Evolutionary conservation across 1,140 invertebrate genomes (phyloP).

Genomic region (Drosophila paulistorum): DNA sequence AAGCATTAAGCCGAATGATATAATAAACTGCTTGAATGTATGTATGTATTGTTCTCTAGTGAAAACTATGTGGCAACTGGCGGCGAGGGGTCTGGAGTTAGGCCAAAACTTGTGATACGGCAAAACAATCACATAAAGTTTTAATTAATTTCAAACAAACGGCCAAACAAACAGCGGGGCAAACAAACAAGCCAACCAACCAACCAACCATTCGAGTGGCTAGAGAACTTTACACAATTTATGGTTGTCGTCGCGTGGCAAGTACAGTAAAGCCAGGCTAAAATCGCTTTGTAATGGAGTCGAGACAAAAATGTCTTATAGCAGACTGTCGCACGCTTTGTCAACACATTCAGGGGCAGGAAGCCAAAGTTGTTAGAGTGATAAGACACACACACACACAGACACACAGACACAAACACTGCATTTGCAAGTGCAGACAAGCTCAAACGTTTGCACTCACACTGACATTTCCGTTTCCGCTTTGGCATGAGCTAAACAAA

Average conservation of each 20-base stretch:
- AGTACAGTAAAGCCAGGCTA: constrained; percentile 36
- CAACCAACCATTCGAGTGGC: constrained; percentile 28
- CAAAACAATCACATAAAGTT: constrained; percentile 77
- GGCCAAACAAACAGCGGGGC: constrained; percentile 56
- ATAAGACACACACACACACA: constrained; percentile 12
- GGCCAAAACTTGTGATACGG: constrained; percentile 47
- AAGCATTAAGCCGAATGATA: constrained; percentile 1
- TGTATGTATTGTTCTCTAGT: constrained; percentile 6
- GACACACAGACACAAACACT: no score
- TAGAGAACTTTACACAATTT: constrained; percentile 63
- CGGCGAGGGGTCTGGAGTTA: background rate
- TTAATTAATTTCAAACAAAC: constrained; percentile 79
- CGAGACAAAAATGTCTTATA: constrained; percentile 11
- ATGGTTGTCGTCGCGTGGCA: constrained; percentile 33
- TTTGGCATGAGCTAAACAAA: constrained; percentile 21
- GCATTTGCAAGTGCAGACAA: constrained; percentile 1
- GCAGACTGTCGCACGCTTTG: constrained; percentile 49
- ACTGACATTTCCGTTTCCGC: constrained; percentile 72
- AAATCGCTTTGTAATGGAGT: constrained; percentile 6
- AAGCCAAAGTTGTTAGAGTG: constrained; percentile 46
- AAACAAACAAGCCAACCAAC: constrained; percentile 41
- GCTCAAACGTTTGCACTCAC: constrained; percentile 5
- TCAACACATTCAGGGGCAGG: constrained; percentile 50
- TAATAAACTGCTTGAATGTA: background rate
- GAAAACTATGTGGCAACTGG: constrained; percentile 4